Evolutionary conservation across 2,797 vertebrate species (phyloP).

Genomic region (Zalophus californianus): DNA sequence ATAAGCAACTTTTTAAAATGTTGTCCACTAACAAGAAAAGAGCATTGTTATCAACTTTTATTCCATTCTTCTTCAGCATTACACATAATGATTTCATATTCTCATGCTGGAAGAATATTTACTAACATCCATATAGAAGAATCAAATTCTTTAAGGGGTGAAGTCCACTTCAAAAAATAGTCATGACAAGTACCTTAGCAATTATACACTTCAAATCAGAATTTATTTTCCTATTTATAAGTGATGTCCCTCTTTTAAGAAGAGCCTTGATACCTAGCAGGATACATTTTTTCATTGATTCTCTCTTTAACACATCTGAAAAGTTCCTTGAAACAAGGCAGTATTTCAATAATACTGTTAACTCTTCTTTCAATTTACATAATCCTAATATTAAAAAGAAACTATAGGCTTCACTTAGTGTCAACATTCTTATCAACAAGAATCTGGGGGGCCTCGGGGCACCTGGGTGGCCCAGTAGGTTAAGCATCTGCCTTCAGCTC

Average conservation of each 20-base stretch:
- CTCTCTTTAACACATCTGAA: background rate
- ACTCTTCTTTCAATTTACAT: background rate
- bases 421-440: background rate
- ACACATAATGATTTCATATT: background rate
- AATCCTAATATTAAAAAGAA: background rate
- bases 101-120: background rate
- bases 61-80: background rate
- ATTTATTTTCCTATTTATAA: background rate
- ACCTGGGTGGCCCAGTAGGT: background rate
- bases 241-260: background rate
- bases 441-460: background rate
- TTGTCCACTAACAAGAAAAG: background rate
- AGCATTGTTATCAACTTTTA: background rate
- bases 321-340: background rate
- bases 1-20: background rate
- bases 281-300: background rate
- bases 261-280: background rate
- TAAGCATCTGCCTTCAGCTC: background rate
- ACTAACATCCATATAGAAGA: background rate
- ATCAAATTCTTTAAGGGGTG: background rate
- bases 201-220: background rate
- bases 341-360: background rate
- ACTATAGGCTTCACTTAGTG: background rate
- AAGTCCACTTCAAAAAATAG: background rate
- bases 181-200: background rate